phyloP scores from a whole-genome alignment of 2,113 vertebrate genomes.

The Brienomyrus brachyistius region DNA sequence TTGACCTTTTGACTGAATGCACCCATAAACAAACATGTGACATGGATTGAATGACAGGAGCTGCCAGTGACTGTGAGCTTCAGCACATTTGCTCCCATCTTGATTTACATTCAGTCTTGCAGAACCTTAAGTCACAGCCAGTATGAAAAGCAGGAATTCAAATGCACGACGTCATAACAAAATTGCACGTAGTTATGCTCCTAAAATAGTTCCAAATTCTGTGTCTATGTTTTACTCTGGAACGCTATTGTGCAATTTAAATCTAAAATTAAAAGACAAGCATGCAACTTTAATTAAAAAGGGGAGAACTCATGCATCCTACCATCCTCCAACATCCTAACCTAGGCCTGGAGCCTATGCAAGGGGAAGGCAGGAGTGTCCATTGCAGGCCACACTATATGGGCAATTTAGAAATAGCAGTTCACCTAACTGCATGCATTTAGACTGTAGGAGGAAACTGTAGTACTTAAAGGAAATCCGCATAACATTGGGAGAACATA shows the following conservation, averaged over 20 bases:
- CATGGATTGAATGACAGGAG: not conserved
- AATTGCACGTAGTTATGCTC: not conserved
- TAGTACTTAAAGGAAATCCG: not conserved
- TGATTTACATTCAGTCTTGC: not conserved
- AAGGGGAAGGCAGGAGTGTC: not conserved
- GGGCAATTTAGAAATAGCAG: not conserved
- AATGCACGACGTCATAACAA: not conserved
- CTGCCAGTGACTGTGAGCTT: not conserved
- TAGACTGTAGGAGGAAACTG: not conserved
- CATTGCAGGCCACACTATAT: not conserved
- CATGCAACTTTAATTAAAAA: not conserved
- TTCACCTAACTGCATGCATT: not conserved
- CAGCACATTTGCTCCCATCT: slow-evolving; percentile 9
- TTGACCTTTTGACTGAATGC: not conserved
- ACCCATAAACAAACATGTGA: not conserved
- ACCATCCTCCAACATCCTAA: not conserved
- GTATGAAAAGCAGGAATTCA: not conserved
- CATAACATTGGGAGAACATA: not conserved
- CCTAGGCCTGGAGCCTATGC: not conserved
- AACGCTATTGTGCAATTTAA: not conserved
- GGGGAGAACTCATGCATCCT: not conserved
- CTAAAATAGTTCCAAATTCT: not conserved
- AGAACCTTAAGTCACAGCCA: not conserved
- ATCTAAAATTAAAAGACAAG: not conserved
- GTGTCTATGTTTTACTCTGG: not conserved